phyloP scores from a whole-genome alignment of 2,797 vertebrate genomes.

The Falco columbarius region DNA sequence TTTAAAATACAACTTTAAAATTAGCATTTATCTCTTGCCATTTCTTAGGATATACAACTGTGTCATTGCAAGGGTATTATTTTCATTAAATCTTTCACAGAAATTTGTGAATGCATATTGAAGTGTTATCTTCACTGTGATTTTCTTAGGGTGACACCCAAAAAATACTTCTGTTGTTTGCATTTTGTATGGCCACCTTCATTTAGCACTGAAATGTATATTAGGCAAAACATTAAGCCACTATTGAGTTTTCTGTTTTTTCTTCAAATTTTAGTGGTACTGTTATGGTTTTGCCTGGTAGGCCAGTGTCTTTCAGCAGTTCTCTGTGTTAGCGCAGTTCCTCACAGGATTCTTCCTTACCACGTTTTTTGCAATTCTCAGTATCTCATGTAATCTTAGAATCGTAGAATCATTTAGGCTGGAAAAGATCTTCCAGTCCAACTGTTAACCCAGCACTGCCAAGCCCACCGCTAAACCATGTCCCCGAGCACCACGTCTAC shows the following conservation, averaged over 20 bases:
- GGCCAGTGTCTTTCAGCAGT: neutral
- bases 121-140: neutral
- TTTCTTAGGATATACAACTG: neutral
- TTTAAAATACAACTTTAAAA: neutral
- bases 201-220: neutral
- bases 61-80: neutral
- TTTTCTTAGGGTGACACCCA: neutral
- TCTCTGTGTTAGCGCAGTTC: neutral
- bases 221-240: neutral
- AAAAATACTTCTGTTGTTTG: neutral
- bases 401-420: too few relatives aligned
- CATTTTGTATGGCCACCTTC: neutral
- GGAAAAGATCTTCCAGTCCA: too few relatives aligned
- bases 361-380: neutral
- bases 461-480: too few relatives aligned
- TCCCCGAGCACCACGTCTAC: too few relatives aligned
- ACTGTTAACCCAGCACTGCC: too few relatives aligned
- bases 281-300: neutral
- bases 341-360: neutral
- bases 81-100: neutral
- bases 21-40: neutral
- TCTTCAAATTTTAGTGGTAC: neutral
- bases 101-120: neutral
- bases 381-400: neutral
- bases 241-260: neutral